Conservation (phyloP, 2,797 vertebrate genomes). For the Propithecus perrieri region DNA sequence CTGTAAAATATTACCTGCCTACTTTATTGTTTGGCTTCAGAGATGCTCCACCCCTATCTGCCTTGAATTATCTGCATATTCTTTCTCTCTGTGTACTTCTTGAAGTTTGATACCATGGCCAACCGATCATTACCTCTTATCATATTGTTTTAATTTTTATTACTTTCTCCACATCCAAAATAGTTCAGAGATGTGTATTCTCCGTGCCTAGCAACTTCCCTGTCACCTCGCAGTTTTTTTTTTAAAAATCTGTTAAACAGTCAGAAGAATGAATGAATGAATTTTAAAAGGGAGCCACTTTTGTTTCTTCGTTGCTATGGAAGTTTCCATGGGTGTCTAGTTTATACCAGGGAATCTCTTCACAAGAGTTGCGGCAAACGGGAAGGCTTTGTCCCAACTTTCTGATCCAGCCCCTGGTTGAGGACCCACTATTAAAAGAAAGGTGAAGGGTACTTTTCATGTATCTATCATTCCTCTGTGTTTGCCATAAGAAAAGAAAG, state of each 20-base stretch:
- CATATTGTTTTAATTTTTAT: neutral
- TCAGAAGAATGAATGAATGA: slow-evolving; percentile 14
- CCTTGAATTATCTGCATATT: neutral
- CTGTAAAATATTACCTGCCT: neutral
- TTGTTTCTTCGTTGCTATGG: neutral
- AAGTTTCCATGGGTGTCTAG: neutral
- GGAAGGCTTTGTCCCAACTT: neutral
- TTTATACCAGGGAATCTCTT: neutral
- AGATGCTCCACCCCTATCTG: neutral
- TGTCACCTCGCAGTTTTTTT: neutral
- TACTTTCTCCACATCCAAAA: neutral
- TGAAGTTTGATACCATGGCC: neutral
- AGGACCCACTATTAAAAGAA: neutral
- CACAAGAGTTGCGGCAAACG: neutral
- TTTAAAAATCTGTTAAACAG: neutral
- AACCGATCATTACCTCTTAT: neutral
- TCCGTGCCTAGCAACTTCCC: neutral
- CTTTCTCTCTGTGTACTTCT: neutral
- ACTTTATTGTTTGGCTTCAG: neutral
- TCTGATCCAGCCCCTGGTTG: neutral
- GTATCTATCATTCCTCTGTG: neutral
- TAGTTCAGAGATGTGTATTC: neutral
- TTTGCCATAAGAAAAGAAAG: neutral
- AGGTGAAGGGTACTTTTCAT: neutral
- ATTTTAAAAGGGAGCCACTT: neutral